These are phyloP conservation scores for Erethizon dorsatum DNA, from an alignment of 2,797 vertebrate genomes.

Conservation along the genomic window DNA sequence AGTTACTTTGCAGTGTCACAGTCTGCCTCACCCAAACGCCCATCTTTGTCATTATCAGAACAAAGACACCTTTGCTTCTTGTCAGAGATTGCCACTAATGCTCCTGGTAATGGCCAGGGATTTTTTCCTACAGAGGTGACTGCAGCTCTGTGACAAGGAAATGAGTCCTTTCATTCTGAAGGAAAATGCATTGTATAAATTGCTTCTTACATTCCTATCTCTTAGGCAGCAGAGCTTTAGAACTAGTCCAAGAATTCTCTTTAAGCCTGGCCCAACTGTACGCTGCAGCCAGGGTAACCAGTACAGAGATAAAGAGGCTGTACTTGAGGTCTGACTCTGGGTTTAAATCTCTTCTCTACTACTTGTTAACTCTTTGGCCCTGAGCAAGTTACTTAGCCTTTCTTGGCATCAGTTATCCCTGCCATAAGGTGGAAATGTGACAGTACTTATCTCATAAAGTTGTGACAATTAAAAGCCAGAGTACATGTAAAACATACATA, in stretches of 20 bases:
- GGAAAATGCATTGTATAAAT: slow-evolving; percentile 81
- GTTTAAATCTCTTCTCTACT: slow-evolving; percentile 13
- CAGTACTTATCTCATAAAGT: not conserved
- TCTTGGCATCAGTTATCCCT: not conserved
- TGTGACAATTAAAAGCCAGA: not conserved
- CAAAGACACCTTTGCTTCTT: slow-evolving; percentile 81
- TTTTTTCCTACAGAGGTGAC: slow-evolving; percentile 70
- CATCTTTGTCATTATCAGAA: slow-evolving; percentile 82
- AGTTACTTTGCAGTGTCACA: slow-evolving; percentile 44
- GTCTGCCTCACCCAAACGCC: slow-evolving; percentile 54
- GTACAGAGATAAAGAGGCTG: not conserved
- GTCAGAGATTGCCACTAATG: slow-evolving; percentile 79
- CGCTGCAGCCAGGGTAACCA: not conserved
- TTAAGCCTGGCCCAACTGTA: not conserved
- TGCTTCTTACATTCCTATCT: slow-evolving; percentile 71
- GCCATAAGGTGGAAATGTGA: not conserved
- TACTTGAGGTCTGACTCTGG: not conserved
- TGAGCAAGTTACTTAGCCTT: not conserved
- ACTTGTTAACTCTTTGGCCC: not conserved
- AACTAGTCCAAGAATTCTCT: slow-evolving; percentile 50
- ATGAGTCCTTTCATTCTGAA: slow-evolving; percentile 81
- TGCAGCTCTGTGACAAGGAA: slow-evolving; percentile 81
- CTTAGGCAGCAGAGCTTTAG: slow-evolving; percentile 40
- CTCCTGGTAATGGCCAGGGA: slow-evolving; percentile 76
- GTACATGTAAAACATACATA: not conserved